These are phyloP conservation scores for Indicator indicator DNA, from an alignment of 2,113 vertebrate genomes.

Conservation along the genomic window DNA sequence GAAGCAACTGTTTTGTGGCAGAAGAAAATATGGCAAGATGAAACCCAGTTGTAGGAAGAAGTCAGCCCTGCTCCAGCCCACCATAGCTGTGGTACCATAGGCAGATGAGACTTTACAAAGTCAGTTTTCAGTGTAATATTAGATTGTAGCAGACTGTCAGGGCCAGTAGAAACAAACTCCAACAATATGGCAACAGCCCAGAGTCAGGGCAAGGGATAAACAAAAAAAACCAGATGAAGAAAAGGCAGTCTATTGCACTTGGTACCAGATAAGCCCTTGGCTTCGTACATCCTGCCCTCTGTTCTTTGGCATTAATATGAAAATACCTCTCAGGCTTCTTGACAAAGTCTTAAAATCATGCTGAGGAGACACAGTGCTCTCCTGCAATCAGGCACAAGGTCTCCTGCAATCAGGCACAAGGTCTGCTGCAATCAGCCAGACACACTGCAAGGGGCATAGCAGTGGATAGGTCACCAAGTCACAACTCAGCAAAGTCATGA, in stretches of 20 bases:
- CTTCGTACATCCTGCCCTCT: background rate
- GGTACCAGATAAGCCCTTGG: background rate
- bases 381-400: accelerated
- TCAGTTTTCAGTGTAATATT: background rate
- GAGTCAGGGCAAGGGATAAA: background rate
- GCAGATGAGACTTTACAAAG: background rate
- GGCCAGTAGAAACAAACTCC: background rate
- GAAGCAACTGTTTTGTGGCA: background rate
- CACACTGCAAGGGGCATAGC: background rate
- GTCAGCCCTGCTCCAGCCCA: background rate
- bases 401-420: accelerated
- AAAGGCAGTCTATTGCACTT: background rate
- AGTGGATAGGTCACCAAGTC: background rate
- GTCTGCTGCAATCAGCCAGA: background rate
- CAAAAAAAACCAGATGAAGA: background rate
- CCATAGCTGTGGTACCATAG: accelerated
- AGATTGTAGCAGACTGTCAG: background rate
- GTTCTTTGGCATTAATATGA: background rate
- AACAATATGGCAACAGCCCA: background rate
- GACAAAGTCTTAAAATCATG: background rate
- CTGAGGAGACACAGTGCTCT: background rate
- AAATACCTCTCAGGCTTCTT: background rate
- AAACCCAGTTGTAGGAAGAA: background rate
- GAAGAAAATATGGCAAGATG: background rate
- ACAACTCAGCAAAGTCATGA: accelerated